Conservation (phyloP, 2,888 invertebrate genomes). For the Heliconius cydno region DNA sequence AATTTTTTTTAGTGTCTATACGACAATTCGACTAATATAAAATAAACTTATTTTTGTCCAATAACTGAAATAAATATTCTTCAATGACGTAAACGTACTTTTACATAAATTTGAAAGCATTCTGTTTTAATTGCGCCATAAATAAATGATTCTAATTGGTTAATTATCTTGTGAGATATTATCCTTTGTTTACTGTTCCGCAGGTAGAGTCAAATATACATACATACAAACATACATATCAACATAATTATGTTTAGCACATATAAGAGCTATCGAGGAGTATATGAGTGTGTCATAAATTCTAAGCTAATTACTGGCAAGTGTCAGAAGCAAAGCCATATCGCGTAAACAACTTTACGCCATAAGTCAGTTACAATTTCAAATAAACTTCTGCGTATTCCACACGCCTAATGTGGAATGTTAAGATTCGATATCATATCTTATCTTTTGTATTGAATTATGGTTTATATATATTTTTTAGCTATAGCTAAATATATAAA, state of each 20-base stretch:
- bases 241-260: not conserved
- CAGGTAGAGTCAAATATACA: conserved; percentile 10
- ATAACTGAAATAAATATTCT: not conserved
- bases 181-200: conserved; percentile 28
- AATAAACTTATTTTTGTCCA: not conserved
- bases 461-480: not conserved
- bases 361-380: conserved; percentile 69
- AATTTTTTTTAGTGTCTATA: too few relatives aligned
- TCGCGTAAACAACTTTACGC: conserved; percentile 67
- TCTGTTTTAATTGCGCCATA: conserved; percentile 27
- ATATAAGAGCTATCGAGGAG: conserved; percentile 18
- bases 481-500: too few relatives aligned
- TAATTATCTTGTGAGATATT: conserved; percentile 31
- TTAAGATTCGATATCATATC: not conserved
- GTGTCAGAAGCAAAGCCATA: conserved; percentile 73
- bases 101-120: conserved; percentile 13
- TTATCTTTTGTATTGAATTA: not conserved
- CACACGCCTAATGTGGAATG: conserved; percentile 9
- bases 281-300: conserved; percentile 60
- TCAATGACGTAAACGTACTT: not conserved
- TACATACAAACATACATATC: not conserved
- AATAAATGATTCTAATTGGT: conserved; percentile 24
- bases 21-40: too few relatives aligned
- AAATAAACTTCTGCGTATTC: conserved; percentile 28
- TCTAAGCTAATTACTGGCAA: conserved; percentile 75